A percentile compares a stretch with the other conserved stretches of the same genome.
These are phyloP conservation scores for Platichthys stellatus DNA, from an alignment of 2,113 vertebrate genomes.

Conservation along the genomic window DNA sequence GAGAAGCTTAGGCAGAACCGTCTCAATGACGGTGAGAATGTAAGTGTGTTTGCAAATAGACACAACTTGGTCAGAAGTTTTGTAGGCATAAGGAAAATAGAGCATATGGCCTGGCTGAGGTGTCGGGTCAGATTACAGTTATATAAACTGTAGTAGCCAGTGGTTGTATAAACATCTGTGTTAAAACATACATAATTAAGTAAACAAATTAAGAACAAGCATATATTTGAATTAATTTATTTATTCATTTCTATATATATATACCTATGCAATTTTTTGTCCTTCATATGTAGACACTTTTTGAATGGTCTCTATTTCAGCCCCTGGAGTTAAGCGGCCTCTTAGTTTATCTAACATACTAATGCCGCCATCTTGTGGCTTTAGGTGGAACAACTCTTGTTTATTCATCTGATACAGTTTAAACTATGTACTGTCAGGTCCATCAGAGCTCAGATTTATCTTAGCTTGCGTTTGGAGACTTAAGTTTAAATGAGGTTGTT, in stretches of 20 bases:
- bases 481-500: no score
- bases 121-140: not conserved
- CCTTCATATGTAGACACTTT: no score
- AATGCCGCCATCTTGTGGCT: constrained; percentile 49
- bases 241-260: no score
- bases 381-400: constrained; percentile 1
- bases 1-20: not conserved
- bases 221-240: no score
- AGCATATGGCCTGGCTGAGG: not conserved
- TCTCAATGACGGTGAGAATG: constrained; percentile 23
- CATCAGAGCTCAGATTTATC: no score
- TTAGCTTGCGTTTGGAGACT: no score
- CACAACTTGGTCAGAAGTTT: not conserved
- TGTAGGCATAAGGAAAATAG: not conserved
- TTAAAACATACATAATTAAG: no score
- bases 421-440: not conserved
- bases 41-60: not conserved
- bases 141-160: not conserved
- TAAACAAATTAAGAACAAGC: no score
- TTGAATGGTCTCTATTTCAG: not conserved
- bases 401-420: not conserved
- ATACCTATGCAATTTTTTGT: no score
- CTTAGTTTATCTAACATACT: not conserved
- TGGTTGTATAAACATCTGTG: no score
- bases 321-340: not conserved